Evolutionary conservation across 2,797 vertebrate genomes (phyloP).

Genomic region (Euthynnus affinis): DNA sequence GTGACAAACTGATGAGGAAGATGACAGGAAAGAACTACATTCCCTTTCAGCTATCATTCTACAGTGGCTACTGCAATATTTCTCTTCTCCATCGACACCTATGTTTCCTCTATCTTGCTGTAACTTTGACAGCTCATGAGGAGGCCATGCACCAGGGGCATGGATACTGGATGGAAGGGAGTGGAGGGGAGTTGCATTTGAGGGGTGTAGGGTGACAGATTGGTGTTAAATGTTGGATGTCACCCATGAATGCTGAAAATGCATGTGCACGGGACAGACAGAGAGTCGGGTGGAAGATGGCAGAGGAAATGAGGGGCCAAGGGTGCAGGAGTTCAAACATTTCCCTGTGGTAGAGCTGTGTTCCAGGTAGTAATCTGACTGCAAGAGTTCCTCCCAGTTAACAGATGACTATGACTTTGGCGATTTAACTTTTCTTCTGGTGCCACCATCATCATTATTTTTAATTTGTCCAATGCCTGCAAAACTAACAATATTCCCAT

Average conservation of each 20-base stretch:
- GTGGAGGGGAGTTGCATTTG: neutral
- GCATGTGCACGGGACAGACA: neutral
- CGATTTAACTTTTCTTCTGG: no score
- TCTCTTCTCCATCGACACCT: neutral
- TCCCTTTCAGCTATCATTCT: neutral
- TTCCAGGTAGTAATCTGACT: neutral
- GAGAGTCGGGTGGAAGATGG: neutral
- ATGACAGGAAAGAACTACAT: neutral
- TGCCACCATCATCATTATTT: neutral
- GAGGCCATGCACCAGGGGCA: slow-evolving; percentile 7
- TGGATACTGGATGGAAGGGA: neutral
- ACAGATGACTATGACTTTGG: neutral
- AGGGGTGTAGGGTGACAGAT: slow-evolving; percentile 38
- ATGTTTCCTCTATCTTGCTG: neutral
- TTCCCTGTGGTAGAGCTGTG: neutral
- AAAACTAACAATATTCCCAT: no score
- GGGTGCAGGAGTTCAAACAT: slow-evolving; percentile 22
- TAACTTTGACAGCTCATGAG: neutral
- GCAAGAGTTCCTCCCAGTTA: neutral
- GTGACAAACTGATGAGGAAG: no score
- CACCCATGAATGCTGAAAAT: slow-evolving; percentile 32
- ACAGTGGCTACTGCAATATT: neutral
- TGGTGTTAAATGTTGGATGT: slow-evolving; percentile 38
- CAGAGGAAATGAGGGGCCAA: neutral
- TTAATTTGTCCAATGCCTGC: no score